Percentiles rank a stretch among this genome's conserved stretches.
These are phyloP conservation scores for Tridacna gigas DNA, from an alignment of 2,888 invertebrate species.

Conservation along the genomic window DNA sequence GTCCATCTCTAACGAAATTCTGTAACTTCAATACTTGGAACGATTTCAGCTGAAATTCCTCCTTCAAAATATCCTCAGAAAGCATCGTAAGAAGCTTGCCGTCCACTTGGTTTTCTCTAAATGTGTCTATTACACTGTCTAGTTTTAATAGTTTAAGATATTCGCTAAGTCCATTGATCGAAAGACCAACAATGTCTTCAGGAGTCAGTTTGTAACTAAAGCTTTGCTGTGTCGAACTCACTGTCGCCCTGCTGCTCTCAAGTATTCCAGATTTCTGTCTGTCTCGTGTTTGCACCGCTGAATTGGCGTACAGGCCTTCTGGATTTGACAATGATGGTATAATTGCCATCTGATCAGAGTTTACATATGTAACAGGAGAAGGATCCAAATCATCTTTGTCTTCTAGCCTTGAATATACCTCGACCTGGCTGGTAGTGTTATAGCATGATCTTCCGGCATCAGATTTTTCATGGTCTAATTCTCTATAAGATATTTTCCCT, in stretches of 20 bases:
- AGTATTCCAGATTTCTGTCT: neutral
- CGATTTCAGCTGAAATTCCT: neutral
- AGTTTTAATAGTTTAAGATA: conserved; percentile 8
- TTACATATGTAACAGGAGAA: neutral
- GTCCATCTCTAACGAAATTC: conserved; percentile 16
- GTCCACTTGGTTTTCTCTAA: conserved; percentile 6
- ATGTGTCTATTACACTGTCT: neutral
- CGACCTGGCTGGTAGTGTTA: neutral
- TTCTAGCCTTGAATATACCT: neutral
- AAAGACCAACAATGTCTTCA: neutral
- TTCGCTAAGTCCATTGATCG: conserved; percentile 1
- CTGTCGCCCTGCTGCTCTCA: neutral
- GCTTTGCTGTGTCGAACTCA: neutral
- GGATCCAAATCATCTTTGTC: neutral
- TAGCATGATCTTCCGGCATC: neutral
- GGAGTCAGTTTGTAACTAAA: neutral
- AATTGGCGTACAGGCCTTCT: neutral
- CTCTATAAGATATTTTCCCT: neutral
- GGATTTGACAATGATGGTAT: neutral
- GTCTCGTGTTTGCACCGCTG: neutral
- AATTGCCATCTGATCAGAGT: neutral
- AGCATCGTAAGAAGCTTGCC: conserved; percentile 6
- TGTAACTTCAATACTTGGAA: neutral
- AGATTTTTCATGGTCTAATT: neutral
- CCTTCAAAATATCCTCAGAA: conserved; percentile 4